phyloP scores from a whole-genome alignment of 2,797 vertebrate species.

The Oryzias sinensis region DNA sequence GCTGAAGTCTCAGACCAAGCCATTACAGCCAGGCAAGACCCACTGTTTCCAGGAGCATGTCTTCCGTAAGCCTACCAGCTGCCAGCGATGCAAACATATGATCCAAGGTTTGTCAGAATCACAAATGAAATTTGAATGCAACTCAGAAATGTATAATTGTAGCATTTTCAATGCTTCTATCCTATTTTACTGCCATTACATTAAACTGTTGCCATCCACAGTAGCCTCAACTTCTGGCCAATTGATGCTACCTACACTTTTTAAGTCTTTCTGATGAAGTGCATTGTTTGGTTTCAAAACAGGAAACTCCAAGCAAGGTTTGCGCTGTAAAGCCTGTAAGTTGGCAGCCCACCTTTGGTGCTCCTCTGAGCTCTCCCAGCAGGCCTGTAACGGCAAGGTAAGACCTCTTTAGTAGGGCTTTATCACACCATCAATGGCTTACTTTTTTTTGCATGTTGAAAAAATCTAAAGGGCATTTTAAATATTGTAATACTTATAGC shows the following conservation, averaged over 20 bases:
- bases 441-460: too few relatives aligned
- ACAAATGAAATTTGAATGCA: not conserved
- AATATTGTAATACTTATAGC: too few relatives aligned
- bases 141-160: not conserved
- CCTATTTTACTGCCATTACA: not conserved
- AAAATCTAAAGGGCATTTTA: too few relatives aligned
- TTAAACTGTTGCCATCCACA: not conserved
- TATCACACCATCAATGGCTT: too few relatives aligned
- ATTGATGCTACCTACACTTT: not conserved
- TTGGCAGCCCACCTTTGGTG: constrained; percentile 89
- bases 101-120: constrained; percentile 80
- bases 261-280: not conserved
- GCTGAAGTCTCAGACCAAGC: constrained; percentile 60
- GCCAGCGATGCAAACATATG: constrained; percentile 87
- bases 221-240: not conserved
- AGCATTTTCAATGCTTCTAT: not conserved
- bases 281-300: constrained; percentile 23
- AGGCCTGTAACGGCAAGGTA: constrained; percentile 87
- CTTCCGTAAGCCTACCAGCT: constrained; percentile 85
- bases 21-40: constrained; percentile 68
- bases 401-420: constrained; percentile 20
- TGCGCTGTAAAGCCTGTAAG: constrained; percentile 90
- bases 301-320: constrained; percentile 92
- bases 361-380: constrained; percentile 86
- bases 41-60: constrained; percentile 90